Evolutionary conservation across 2,888 invertebrate species (phyloP).

Genomic region (Dyspetes luteomarginatus): DNA sequence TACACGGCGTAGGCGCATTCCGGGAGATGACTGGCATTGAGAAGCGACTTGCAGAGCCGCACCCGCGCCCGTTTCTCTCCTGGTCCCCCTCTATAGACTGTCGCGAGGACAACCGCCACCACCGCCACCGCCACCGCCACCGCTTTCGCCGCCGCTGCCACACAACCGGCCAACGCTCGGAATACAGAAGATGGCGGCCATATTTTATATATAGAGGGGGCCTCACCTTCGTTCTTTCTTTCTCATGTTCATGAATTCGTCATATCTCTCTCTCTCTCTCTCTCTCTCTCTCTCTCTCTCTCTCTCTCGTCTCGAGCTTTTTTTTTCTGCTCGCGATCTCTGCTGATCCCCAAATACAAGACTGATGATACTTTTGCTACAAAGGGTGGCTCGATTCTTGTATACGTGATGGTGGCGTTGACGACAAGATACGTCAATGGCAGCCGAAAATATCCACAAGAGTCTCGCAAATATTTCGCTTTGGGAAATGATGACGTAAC

Average conservation of each 20-base stretch:
- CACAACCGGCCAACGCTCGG: conserved; percentile 76
- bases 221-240: conserved; percentile 57
- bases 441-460: too few species aligned
- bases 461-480: too few species aligned
- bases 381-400: too few species aligned
- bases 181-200: conserved; percentile 83
- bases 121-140: conserved; percentile 5
- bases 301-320: conserved; percentile 32
- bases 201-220: conserved; percentile 73
- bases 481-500: too few species aligned
- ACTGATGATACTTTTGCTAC: too few species aligned
- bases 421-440: too few species aligned
- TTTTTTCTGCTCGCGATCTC: conserved; percentile 47
- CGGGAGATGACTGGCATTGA: conserved; percentile 82
- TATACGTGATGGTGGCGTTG: too few species aligned
- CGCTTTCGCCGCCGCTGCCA: conserved; percentile 23
- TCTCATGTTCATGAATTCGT: too few species aligned
- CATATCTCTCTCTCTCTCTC: conserved; percentile 48
- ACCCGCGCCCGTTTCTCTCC: conserved; percentile 68
- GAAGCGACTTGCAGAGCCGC: conserved; percentile 77
- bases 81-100: conserved; percentile 65
- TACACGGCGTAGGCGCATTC: conserved; percentile 78
- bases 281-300: conserved; percentile 22
- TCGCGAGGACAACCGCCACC: too few species aligned
- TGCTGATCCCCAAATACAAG: conserved; percentile 45